phyloP scores from a whole-genome alignment of 2,113 vertebrate genomes.

The Galbula dea region DNA sequence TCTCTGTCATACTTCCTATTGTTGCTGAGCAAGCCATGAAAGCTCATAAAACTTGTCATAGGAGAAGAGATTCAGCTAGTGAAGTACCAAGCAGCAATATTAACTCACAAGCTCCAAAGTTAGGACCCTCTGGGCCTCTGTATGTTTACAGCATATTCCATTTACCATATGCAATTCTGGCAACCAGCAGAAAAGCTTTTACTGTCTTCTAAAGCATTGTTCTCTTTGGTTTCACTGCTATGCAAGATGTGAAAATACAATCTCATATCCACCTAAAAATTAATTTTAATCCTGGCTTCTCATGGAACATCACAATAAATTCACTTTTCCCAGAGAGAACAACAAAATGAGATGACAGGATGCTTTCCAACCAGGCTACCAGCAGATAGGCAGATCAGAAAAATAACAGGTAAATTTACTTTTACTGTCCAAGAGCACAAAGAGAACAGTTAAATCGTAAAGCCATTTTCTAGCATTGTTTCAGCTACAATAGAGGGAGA shows the following conservation, averaged over 20 bases:
- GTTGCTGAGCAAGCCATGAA: constrained; percentile 8
- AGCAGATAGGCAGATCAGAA: not conserved
- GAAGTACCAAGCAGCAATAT: not conserved
- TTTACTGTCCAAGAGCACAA: not conserved
- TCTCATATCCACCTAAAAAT: not conserved
- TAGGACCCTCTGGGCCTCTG: not conserved
- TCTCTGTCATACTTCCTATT: constrained; percentile 17
- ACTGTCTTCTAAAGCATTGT: not conserved
- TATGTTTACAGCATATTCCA: not conserved
- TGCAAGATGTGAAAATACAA: not conserved
- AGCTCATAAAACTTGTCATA: not conserved
- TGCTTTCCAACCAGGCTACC: not conserved
- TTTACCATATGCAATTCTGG: not conserved
- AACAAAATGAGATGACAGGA: not conserved
- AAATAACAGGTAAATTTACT: not conserved
- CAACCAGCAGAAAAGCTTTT: not conserved
- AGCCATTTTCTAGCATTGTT: not conserved
- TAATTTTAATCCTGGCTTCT: not conserved
- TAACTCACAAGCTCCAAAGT: not conserved
- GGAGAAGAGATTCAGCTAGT: not conserved
- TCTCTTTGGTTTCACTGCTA: not conserved
- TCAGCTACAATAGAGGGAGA: not conserved
- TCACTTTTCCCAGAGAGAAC: not conserved
- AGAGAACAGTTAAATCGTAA: constrained; percentile 2
- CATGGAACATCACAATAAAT: not conserved